Evolutionary conservation across 2,797 vertebrate genomes (phyloP).

Genomic region (Leucoraja ocellata): DNA sequence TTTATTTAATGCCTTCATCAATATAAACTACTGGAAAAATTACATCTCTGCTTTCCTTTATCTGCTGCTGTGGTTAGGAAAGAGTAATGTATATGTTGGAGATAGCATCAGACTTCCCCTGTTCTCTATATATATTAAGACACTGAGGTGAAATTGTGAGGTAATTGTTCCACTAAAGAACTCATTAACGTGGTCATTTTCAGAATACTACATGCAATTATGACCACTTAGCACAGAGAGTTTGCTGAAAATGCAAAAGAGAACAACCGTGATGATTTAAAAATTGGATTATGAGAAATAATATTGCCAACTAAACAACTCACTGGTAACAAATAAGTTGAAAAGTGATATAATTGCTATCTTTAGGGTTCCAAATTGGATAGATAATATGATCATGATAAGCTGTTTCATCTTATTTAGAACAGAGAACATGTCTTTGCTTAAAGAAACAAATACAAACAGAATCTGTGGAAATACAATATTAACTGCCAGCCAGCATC

Average conservation of each 20-base stretch:
- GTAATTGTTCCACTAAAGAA: background rate
- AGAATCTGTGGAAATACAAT: background rate
- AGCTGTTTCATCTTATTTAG: background rate
- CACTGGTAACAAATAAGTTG: background rate
- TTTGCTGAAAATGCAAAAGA: background rate
- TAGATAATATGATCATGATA: background rate
- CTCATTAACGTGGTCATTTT: background rate
- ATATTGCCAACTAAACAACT: background rate
- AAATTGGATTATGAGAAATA: background rate
- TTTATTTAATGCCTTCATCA: background rate
- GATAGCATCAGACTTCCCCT: background rate
- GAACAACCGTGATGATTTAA: background rate
- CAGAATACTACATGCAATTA: background rate
- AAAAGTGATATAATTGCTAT: background rate
- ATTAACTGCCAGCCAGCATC: background rate
- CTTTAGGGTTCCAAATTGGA: background rate
- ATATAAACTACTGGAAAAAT: background rate
- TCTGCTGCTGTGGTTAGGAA: too few species aligned
- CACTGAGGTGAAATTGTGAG: background rate
- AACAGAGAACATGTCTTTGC: background rate
- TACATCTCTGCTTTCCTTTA: too few species aligned
- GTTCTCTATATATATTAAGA: background rate
- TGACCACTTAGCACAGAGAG: background rate
- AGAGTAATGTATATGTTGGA: background rate
- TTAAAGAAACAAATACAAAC: background rate